phyloP scores from a whole-genome alignment of 2,113 vertebrate genomes.

The Ictalurus punctatus region DNA sequence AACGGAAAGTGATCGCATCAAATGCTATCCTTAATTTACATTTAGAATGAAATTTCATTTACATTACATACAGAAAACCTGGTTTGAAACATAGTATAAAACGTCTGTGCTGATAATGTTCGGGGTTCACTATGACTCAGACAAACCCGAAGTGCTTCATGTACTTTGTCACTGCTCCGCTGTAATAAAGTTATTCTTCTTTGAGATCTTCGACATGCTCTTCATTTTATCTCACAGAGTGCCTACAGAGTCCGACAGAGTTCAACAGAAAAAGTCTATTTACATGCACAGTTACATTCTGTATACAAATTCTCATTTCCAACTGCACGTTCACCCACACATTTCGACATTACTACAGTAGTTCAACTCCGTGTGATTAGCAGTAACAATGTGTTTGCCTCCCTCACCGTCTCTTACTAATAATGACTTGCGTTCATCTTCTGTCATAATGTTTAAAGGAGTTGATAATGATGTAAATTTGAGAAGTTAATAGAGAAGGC shows the following conservation, averaged over 20 bases:
- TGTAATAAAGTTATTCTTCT: no score
- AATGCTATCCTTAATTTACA: no score
- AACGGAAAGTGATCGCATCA: no score
- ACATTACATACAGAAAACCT: no score
- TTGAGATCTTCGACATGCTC: no score
- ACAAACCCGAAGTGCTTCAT: no score
- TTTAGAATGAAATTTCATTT: no score
- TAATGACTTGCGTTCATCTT: constrained; percentile 1
- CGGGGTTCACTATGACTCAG: no score
- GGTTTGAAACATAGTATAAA: no score
- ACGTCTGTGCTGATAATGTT: no score
- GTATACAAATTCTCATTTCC: neutral
- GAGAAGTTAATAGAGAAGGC: neutral
- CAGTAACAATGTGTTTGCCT: neutral
- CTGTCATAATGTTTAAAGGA: constrained; percentile 4
- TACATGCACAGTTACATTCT: neutral
- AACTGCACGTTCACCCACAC: neutral
- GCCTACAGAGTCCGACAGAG: neutral
- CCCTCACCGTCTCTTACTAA: neutral
- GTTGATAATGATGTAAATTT: neutral
- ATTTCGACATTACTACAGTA: neutral
- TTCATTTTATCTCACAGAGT: neutral
- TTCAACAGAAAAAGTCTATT: neutral
- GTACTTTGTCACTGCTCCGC: no score
- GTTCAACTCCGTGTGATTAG: neutral